These are phyloP conservation scores for Sinelater perroti DNA, from an alignment of 2,888 invertebrate genomes.

Conservation along the genomic window DNA sequence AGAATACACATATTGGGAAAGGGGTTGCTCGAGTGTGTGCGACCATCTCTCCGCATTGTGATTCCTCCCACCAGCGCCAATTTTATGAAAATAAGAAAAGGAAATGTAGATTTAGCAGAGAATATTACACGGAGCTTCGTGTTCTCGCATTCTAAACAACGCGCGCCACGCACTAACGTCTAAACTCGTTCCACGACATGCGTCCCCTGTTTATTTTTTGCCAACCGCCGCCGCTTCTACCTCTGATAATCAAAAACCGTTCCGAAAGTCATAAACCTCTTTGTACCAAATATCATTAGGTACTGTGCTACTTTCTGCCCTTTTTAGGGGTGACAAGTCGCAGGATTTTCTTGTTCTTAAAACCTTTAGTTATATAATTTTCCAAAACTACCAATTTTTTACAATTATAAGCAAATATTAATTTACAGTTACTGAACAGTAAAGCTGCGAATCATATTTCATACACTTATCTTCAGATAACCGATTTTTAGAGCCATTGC, in stretches of 20 bases:
- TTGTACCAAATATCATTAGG: neutral
- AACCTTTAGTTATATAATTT: too few species aligned
- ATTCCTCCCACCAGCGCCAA: slow-evolving; percentile 46
- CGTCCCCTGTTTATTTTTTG: slow-evolving; percentile 18
- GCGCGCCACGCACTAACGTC: slow-evolving; percentile 25
- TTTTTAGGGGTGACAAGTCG: too few species aligned
- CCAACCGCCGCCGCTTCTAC: slow-evolving; percentile 12
- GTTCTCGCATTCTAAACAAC: slow-evolving; percentile 39
- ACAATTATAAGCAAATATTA: too few species aligned
- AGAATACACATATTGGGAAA: slow-evolving; percentile 42
- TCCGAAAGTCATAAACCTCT: slow-evolving; percentile 20
- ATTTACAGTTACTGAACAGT: too few species aligned
- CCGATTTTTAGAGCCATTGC: too few species aligned
- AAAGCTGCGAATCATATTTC: too few species aligned
- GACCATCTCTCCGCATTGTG: slow-evolving; percentile 45
- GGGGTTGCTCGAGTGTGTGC: slow-evolving; percentile 41
- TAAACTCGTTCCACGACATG: slow-evolving; percentile 18
- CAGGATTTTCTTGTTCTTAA: too few species aligned
- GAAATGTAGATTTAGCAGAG: slow-evolving; percentile 50
- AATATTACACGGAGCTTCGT: slow-evolving; percentile 45
- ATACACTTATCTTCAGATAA: too few species aligned
- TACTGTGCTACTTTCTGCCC: too few species aligned
- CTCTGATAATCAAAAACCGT: slow-evolving; percentile 21
- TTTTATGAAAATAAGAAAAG: slow-evolving; percentile 51
- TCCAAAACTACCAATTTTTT: too few species aligned